Evolutionary conservation across 1,140 invertebrate genomes (phyloP).

Genomic region (Elysia chlorotica): DNA sequence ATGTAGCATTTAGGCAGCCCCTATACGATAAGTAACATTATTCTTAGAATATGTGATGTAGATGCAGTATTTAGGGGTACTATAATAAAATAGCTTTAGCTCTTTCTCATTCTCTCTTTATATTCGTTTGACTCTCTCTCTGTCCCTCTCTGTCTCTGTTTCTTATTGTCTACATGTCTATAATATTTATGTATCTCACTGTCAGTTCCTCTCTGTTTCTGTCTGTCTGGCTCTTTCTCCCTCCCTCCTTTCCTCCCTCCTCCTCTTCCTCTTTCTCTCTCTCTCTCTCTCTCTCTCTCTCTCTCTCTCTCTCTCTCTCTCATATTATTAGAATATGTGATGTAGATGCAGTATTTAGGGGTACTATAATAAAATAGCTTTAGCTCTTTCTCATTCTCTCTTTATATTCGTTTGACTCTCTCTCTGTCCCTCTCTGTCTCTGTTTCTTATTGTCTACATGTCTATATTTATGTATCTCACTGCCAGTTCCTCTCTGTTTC

Average conservation of each 20-base stretch:
- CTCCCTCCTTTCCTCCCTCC: background rate
- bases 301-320: too few species aligned
- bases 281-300: too few species aligned
- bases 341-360: background rate
- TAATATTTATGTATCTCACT: too few species aligned
- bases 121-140: too few species aligned
- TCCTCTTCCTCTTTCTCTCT: background rate
- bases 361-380: background rate
- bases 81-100: background rate
- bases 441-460: too few species aligned
- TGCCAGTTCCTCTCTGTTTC: background rate
- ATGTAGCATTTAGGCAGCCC: background rate
- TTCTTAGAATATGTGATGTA: background rate
- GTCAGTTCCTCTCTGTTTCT: background rate
- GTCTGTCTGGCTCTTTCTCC: background rate
- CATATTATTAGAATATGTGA: background rate
- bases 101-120: background rate
- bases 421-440: too few species aligned
- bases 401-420: too few species aligned
- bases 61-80: background rate
- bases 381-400: background rate
- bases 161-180: background rate
- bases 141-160: too few species aligned
- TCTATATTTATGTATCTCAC: too few species aligned
- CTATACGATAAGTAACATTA: background rate